Evolutionary conservation across 2,113 vertebrate species (phyloP), one percentile per base, ranked within the genome.

Genomic region (Aepyceros melampus): DNA sequence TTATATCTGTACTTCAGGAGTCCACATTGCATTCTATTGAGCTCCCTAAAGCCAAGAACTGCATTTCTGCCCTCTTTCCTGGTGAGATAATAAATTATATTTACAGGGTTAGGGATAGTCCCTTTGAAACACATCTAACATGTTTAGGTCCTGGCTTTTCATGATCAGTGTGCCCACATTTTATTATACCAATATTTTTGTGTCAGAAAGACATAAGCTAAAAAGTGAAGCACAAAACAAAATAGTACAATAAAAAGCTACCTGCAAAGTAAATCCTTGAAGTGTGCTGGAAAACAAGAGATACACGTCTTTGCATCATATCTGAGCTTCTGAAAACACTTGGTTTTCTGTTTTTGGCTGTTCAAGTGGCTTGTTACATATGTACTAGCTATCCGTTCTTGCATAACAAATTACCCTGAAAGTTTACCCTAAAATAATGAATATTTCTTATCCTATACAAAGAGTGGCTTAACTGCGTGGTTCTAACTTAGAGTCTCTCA

Each of bases 101-200:
- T 97, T 95, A 92, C 33, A 92, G 91, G 71, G 40, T 60, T 87
- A 79, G 15, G 74, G 23, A 31, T 56, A 13, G 64, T 90, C 87
- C 64, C 40, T 94, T 86, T 90, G 89, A 89, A 94, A 74, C 36
- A 76, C 5, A 60, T 83, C 47, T 92, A 92, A 92, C 79, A 95
- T 71, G 96, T 97, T 96, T 94, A 92, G 45, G 58, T 51, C 17
- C 91, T 95, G 53, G 29, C 95, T 95, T 96, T 96, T 97, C 81
- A 94, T 92, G 51, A 90, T 64, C 43, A 51, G 40, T 49, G 49
- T 87, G 62, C 3, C 27, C 7, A 84, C 27, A 27, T 94, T 98
- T 97, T 87, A 97, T 92, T 94, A 91, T 31, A 53, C 45, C 29
- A 71, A 27, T 60, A 51, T 15, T 74, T 95, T 94, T 95, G 62